Percentiles rank a stretch among this genome's conserved stretches.
Evolutionary conservation across 2,797 vertebrate genomes (phyloP).

Genomic region (Propithecus perrieri): DNA sequence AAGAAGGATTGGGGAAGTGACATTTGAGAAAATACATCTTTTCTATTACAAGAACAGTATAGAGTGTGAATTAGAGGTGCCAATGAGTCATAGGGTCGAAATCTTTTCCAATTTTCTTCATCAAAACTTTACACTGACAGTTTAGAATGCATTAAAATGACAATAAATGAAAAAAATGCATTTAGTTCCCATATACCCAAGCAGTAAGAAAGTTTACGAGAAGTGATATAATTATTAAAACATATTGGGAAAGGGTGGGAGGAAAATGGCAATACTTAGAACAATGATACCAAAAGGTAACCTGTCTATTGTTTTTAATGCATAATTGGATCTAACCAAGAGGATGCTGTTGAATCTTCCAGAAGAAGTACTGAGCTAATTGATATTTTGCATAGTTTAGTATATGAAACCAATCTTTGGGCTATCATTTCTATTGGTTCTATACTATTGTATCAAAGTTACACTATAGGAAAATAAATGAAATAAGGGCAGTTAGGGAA

Average conservation of each 20-base stretch:
- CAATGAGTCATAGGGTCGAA: neutral
- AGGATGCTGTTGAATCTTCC: neutral
- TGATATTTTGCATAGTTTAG: neutral
- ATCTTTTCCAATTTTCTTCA: neutral
- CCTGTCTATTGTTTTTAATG: neutral
- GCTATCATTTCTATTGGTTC: neutral
- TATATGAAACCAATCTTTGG: neutral
- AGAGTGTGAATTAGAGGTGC: neutral
- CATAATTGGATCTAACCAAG: neutral
- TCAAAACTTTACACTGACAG: neutral
- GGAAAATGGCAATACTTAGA: neutral
- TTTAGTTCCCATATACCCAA: neutral
- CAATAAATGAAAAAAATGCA: neutral
- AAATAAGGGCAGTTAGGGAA: neutral
- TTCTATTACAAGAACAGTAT: neutral
- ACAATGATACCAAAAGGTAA: neutral
- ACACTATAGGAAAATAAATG: neutral
- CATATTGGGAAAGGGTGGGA: neutral
- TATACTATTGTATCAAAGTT: neutral
- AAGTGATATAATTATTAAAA: slow-evolving; percentile 1
- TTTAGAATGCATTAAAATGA: slow-evolving; percentile 4
- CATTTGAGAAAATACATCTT: neutral
- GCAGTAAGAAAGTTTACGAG: neutral
- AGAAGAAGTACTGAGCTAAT: neutral
- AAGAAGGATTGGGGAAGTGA: neutral